Conservation (phyloP, 2,888 invertebrate genomes). For the Agrilus mali region DNA sequence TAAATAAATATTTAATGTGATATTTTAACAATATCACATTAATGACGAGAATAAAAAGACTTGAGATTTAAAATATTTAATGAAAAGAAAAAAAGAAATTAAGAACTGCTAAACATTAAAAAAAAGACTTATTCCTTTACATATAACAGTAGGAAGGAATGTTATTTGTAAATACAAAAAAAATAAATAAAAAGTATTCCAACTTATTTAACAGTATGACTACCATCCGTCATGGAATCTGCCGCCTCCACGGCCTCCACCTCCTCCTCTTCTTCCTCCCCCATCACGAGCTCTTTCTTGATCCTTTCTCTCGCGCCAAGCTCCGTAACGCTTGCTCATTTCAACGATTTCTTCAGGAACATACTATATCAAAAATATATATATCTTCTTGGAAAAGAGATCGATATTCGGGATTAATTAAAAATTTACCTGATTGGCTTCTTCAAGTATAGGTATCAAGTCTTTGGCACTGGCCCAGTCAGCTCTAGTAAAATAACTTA, state of each 20-base stretch:
- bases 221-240: conserved; percentile 10
- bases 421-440: conserved; percentile 55
- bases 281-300: conserved; percentile 38
- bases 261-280: conserved; percentile 25
- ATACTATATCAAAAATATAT: conserved; percentile 36
- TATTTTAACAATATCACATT: no score
- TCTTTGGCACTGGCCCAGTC: conserved; percentile 78
- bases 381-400: conserved; percentile 1
- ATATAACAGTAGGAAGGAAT: not conserved
- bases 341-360: conserved; percentile 61
- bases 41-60: no score
- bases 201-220: conserved; percentile 2
- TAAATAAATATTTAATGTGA: no score
- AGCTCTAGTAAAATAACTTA: conserved; percentile 65
- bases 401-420: no score
- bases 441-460: conserved; percentile 73
- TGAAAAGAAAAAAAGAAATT: no score
- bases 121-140: not conserved
- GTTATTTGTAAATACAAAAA: not conserved
- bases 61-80: no score
- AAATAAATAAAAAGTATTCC: not conserved
- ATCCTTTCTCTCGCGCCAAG: conserved; percentile 51
- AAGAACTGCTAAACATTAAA: not conserved
- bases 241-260: conserved; percentile 23
- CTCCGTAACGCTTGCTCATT: conserved; percentile 65